Percentiles rank a stretch among this genome's conserved stretches.
Evolutionary conservation across 64 coral and sea anemone genomes (phyloP).

Genomic region (Dendronephthya gigantea): DNA sequence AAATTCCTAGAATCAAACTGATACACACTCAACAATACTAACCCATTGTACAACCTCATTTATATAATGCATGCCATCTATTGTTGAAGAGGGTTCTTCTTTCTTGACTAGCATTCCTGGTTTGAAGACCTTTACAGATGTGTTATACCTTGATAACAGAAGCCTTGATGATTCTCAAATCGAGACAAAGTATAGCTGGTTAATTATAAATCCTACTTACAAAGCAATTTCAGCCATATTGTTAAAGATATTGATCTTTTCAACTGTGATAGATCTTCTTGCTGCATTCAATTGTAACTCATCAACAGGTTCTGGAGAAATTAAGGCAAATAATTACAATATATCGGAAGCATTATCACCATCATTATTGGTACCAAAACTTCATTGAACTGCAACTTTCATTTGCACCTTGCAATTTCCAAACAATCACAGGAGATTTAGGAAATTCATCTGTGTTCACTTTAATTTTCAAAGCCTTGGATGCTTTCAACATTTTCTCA

Average conservation of each 20-base stretch:
- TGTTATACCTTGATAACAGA: not conserved
- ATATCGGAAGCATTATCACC: too few species aligned
- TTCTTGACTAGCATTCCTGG: slow-evolving; percentile 6
- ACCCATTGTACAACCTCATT: slow-evolving; percentile 5
- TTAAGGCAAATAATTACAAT: too few species aligned
- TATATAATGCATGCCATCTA: not conserved
- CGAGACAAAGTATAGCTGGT: too few species aligned
- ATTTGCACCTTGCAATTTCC: not conserved
- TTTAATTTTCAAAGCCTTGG: not conserved
- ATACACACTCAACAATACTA: not conserved
- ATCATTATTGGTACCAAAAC: too few species aligned
- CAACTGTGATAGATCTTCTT: not conserved
- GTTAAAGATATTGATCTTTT: not conserved
- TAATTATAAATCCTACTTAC: not conserved
- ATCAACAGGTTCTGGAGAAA: not conserved
- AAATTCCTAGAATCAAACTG: too few species aligned
- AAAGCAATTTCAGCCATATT: not conserved
- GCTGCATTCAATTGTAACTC: not conserved
- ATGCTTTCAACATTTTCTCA: not conserved
- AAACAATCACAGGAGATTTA: slow-evolving; percentile 3
- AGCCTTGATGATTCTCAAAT: too few species aligned
- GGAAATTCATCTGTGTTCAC: not conserved
- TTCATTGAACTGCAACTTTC: too few species aligned
- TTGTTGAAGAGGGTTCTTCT: not conserved
- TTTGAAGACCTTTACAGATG: not conserved